A percentile compares a stretch with the other conserved stretches of the same genome.
These are phyloP conservation scores for Campylomormyrus numenius DNA, from an alignment of 2,113 vertebrate genomes.

Conservation along the genomic window DNA sequence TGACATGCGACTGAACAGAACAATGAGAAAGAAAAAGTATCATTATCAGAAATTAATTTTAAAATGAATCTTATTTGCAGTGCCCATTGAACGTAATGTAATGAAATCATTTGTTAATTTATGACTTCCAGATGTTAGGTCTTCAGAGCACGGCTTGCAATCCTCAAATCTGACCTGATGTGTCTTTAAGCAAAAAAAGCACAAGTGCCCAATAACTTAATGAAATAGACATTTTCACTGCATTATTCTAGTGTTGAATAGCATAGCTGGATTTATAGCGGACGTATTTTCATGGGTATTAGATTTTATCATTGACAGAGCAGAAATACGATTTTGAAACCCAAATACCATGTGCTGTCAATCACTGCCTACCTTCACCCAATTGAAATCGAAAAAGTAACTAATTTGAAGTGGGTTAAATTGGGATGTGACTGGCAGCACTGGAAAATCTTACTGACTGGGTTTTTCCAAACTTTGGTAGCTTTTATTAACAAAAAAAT, in stretches of 20 bases:
- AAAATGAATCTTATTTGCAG: neutral
- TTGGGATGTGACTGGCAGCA: neutral
- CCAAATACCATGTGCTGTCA: neutral
- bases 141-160: neutral
- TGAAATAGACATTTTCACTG: neutral
- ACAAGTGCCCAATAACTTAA: neutral
- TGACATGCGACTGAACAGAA: neutral
- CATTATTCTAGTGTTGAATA: neutral
- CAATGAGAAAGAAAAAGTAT: conserved; percentile 3
- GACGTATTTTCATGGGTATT: neutral
- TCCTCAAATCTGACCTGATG: neutral
- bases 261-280: neutral
- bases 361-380: neutral
- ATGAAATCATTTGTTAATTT: neutral
- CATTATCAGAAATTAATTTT: neutral
- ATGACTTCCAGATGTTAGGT: neutral
- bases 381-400: neutral
- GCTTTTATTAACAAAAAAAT: neutral
- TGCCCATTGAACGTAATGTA: neutral
- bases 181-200: neutral
- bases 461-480: neutral
- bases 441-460: neutral
- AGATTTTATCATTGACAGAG: neutral
- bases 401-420: neutral
- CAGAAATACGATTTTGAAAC: neutral